phyloP scores from a whole-genome alignment of 2,113 vertebrate genomes.

The Neopipo cinnamomea region DNA sequence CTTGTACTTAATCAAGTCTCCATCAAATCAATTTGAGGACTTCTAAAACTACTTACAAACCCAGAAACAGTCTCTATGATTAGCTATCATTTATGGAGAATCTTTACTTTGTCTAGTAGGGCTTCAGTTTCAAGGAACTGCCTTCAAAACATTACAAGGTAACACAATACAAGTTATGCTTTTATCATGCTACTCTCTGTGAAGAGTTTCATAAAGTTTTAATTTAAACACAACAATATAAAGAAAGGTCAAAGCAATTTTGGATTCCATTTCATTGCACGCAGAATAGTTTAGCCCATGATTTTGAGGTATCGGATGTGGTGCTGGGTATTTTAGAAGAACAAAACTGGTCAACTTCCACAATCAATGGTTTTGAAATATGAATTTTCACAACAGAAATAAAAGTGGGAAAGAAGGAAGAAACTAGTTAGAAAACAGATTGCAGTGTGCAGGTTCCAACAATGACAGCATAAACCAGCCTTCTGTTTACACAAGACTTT shows the following conservation, averaged over 20 bases:
- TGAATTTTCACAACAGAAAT: neutral
- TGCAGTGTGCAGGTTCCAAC: neutral
- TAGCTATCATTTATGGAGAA: neutral
- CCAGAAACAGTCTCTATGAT: neutral
- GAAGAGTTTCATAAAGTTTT: neutral
- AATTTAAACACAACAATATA: neutral
- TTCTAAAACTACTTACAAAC: neutral
- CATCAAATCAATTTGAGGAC: neutral
- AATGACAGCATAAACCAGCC: neutral
- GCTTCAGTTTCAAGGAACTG: neutral
- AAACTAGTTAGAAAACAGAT: neutral
- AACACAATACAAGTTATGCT: neutral
- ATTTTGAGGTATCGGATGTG: neutral
- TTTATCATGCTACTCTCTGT: neutral
- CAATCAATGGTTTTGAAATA: neutral
- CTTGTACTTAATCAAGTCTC: neutral
- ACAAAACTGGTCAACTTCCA: neutral
- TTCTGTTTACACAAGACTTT: neutral
- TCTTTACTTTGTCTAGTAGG: neutral
- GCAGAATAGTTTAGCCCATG: neutral
- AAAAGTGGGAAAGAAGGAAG: neutral
- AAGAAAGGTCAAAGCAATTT: constrained; percentile 18
- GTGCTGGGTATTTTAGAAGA: neutral
- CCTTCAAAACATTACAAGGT: neutral
- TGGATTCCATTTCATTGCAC: neutral